Conservation (phyloP, 2,113 vertebrate species). For the Myocastor coypus region DNA sequence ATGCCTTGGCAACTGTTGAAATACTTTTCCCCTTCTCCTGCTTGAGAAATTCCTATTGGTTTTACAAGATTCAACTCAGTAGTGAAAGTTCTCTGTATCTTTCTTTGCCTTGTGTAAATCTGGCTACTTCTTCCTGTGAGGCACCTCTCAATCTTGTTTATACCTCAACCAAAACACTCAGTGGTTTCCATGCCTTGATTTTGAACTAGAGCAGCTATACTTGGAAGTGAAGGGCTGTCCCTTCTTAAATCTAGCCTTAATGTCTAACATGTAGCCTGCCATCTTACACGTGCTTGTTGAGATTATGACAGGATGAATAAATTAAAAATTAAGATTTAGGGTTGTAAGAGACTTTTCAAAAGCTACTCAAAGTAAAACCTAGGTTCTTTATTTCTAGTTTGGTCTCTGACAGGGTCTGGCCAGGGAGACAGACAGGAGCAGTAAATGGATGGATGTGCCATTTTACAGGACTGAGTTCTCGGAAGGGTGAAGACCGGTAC, state of each 20-base stretch:
- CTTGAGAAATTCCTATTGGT: background rate
- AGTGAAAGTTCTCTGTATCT: background rate
- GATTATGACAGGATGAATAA: background rate
- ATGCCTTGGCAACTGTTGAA: background rate
- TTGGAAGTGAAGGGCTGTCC: background rate
- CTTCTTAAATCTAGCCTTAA: background rate
- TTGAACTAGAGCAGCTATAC: background rate
- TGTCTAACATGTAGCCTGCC: background rate
- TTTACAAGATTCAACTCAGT: background rate
- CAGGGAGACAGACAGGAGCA: background rate
- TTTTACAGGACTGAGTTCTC: background rate
- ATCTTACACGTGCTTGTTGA: background rate
- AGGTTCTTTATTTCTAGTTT: background rate
- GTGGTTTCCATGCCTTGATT: background rate
- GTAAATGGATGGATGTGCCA: background rate
- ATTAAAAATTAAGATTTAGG: background rate
- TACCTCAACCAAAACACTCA: background rate
- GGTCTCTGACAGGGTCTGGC: background rate
- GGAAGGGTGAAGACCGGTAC: background rate
- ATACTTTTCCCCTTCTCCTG: background rate
- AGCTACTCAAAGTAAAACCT: background rate
- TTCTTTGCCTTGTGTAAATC: background rate
- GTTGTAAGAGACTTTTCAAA: conserved; percentile 11
- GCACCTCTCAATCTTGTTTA: background rate
- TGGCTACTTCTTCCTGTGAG: background rate